Conservation (phyloP, 2,888 invertebrate genomes). For the Ischnura elegans region DNA sequence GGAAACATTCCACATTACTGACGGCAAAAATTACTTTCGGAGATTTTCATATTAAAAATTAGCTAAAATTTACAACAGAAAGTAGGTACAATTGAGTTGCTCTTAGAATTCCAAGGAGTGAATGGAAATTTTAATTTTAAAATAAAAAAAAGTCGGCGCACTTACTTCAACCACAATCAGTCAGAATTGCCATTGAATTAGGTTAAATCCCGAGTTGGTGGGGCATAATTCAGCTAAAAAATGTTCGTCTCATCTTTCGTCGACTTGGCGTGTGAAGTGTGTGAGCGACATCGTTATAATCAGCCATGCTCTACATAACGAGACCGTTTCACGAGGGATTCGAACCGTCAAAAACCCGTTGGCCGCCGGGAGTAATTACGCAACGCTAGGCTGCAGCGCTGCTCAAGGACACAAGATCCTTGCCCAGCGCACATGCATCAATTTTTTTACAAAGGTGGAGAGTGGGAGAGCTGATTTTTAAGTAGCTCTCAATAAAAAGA, state of each 20-base stretch:
- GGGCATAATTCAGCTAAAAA: not conserved
- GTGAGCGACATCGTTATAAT: not conserved
- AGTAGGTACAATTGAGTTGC: too few relatives aligned
- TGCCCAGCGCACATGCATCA: not conserved
- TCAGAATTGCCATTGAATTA: too few relatives aligned
- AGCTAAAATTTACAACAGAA: too few relatives aligned
- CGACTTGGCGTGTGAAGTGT: not conserved
- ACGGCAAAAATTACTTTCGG: too few relatives aligned
- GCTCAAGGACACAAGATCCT: not conserved
- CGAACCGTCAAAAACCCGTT: constrained; percentile 47
- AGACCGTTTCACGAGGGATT: not conserved
- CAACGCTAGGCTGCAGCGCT: not conserved
- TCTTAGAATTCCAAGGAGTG: too few relatives aligned
- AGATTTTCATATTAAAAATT: too few relatives aligned
- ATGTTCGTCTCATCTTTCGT: not conserved
- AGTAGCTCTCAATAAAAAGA: not conserved
- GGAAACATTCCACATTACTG: too few relatives aligned
- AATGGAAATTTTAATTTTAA: too few relatives aligned
- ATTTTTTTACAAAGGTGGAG: not conserved
- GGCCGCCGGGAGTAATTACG: constrained; percentile 43
- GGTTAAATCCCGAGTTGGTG: too few relatives aligned
- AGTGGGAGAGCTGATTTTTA: not conserved
- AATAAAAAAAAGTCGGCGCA: too few relatives aligned
- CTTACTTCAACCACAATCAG: too few relatives aligned
- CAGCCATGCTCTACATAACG: constrained; percentile 49